phyloP scores from a whole-genome alignment of 2,888 invertebrate species.

The Metopia argyrocephala region DNA sequence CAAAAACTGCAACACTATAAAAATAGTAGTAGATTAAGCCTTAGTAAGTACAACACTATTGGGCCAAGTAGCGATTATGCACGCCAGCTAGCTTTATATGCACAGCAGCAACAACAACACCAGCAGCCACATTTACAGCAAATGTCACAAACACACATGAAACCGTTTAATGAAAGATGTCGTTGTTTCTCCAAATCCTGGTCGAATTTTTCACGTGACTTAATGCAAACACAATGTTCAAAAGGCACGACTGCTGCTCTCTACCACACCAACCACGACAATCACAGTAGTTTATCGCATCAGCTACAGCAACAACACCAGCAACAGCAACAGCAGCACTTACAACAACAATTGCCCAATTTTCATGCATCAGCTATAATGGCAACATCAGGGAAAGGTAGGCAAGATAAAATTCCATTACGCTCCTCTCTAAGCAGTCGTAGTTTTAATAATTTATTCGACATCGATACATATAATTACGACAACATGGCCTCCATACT shows the following conservation, averaged over 20 bases:
- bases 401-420: constrained; percentile 61
- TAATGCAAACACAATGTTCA: constrained; percentile 67
- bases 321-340: constrained; percentile 61
- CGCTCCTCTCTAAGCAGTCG: constrained; percentile 70
- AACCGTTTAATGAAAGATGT: constrained; percentile 73
- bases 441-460: constrained; percentile 74
- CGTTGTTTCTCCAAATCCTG: constrained; percentile 78
- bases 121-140: constrained; percentile 63
- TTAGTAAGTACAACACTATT: constrained; percentile 78
- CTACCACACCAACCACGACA: constrained; percentile 58
- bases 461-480: constrained; percentile 71
- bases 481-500: constrained; percentile 64
- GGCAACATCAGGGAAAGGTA: constrained; percentile 52
- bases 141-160: constrained; percentile 63
- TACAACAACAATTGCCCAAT: constrained; percentile 56
- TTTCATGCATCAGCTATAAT: constrained; percentile 50
- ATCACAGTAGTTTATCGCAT: constrained; percentile 54
- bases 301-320: constrained; percentile 47
- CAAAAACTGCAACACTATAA: constrained; percentile 61
- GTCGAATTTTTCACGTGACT: constrained; percentile 76
- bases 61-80: constrained; percentile 78
- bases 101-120: constrained; percentile 71
- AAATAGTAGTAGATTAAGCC: constrained; percentile 66
- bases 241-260: constrained; percentile 38
- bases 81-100: constrained; percentile 74